Evolutionary conservation across 2,113 vertebrate genomes (phyloP).

Genomic region (Bothrops jararaca): DNA sequence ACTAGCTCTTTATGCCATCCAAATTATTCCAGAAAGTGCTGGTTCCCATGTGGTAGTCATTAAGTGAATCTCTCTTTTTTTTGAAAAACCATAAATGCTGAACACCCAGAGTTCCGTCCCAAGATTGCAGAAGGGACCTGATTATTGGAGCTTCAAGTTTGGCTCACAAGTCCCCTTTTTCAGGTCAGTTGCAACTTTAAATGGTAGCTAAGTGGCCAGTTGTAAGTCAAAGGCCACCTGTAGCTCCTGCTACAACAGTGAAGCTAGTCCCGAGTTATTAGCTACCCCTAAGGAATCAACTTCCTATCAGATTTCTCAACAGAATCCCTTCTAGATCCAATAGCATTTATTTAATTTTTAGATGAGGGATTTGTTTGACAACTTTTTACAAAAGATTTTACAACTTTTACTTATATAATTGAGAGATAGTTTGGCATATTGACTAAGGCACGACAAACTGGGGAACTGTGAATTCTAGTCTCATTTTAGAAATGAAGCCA

Average conservation of each 20-base stretch:
- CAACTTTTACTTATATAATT: background rate
- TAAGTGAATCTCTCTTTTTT: background rate
- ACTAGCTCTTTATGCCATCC: background rate
- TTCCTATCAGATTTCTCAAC: background rate
- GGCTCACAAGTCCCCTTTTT: background rate
- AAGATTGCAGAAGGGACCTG: background rate
- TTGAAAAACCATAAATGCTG: background rate
- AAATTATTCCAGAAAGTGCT: background rate
- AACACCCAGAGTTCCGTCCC: background rate
- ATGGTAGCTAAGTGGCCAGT: background rate
- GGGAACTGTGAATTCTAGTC: background rate
- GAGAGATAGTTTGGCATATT: background rate
- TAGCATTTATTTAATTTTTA: background rate
- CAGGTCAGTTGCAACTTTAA: background rate
- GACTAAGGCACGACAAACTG: background rate
- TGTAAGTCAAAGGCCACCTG: background rate
- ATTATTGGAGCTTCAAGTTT: background rate
- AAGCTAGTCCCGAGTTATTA: background rate
- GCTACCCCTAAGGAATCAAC: background rate
- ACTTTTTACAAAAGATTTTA: background rate
- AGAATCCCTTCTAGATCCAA: background rate
- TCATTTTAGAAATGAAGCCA: background rate
- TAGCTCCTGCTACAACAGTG: background rate
- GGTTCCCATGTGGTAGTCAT: background rate
- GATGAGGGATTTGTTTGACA: background rate